Percentiles rank a stretch among this genome's conserved stretches.
phyloP scores from a whole-genome alignment of 2,113 vertebrate genomes.

The Larimichthys polyactis region DNA sequence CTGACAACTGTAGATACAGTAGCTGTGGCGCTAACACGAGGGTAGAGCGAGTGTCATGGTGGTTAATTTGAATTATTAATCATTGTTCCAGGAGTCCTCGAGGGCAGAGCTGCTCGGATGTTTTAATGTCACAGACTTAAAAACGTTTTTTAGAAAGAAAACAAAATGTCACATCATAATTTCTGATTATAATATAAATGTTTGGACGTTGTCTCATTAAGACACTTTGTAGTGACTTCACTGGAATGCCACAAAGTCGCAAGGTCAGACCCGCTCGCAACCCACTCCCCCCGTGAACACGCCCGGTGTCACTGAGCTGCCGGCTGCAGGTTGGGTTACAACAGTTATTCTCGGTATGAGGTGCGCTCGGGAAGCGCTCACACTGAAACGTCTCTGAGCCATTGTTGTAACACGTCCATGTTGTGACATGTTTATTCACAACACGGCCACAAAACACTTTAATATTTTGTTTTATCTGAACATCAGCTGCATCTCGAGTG shows the following conservation, averaged over 20 bases:
- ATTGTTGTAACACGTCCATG: conserved; percentile 14
- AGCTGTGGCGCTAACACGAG: not conserved
- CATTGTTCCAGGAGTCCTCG: conserved; percentile 34
- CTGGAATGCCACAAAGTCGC: conserved; percentile 13
- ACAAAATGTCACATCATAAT: not conserved
- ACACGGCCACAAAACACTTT: not conserved
- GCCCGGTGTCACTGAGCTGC: conserved; percentile 9
- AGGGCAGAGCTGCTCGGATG: conserved; percentile 3
- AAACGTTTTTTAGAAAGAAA: not conserved
- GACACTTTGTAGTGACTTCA: not conserved
- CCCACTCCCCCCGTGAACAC: conserved; percentile 17
- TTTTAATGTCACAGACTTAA: not conserved
- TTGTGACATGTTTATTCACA: conserved; percentile 23
- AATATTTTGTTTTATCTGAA: not conserved
- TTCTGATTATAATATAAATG: not conserved
- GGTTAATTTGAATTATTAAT: conserved; percentile 60
- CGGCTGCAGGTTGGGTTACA: conserved; percentile 49
- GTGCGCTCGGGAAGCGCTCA: conserved; percentile 4
- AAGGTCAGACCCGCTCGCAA: not conserved
- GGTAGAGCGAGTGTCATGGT: conserved; percentile 11
- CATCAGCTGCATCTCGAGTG: not conserved
- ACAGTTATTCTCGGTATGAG: conserved; percentile 49
- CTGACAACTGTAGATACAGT: not conserved
- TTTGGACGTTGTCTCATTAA: not conserved
- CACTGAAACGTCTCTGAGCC: conserved; percentile 13